These are phyloP conservation scores for Copsychus sechellarum DNA, from an alignment of 2,113 vertebrate species.

Conservation along the genomic window DNA sequence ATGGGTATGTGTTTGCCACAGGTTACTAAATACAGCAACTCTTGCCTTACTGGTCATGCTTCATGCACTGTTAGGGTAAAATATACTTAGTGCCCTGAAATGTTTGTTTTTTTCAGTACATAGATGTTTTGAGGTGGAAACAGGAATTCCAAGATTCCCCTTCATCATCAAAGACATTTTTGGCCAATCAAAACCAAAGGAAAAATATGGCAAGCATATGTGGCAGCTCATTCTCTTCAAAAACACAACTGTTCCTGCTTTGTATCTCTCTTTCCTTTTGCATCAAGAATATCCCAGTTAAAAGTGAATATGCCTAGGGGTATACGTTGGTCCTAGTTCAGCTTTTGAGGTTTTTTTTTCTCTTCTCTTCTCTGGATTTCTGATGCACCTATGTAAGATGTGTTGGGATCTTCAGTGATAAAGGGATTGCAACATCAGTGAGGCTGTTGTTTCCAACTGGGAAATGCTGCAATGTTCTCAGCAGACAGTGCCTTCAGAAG, in stretches of 20 bases:
- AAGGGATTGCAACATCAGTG: background rate
- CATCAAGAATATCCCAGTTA: background rate
- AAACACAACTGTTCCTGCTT: background rate
- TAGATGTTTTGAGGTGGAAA: background rate
- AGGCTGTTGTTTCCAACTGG: background rate
- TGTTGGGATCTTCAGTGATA: background rate
- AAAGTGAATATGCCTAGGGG: background rate
- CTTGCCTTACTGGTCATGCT: background rate
- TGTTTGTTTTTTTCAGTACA: background rate
- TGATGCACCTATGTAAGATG: background rate
- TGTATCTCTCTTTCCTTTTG: background rate
- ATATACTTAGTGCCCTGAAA: background rate
- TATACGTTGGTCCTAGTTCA: background rate
- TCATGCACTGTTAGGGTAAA: background rate
- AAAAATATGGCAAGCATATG: constrained; percentile 5
- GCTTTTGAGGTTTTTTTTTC: background rate
- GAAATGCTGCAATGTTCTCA: background rate
- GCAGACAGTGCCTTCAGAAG: background rate
- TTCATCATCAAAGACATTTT: background rate
- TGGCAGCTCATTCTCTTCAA: background rate
- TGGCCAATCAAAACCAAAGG: background rate
- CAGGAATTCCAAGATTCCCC: background rate
- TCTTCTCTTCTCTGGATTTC: background rate
- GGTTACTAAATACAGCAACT: background rate
- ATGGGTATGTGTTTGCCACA: background rate